Base-by-base conservation (phyloP, 2,888 invertebrate species). In the Orgyia antiqua region DNA sequence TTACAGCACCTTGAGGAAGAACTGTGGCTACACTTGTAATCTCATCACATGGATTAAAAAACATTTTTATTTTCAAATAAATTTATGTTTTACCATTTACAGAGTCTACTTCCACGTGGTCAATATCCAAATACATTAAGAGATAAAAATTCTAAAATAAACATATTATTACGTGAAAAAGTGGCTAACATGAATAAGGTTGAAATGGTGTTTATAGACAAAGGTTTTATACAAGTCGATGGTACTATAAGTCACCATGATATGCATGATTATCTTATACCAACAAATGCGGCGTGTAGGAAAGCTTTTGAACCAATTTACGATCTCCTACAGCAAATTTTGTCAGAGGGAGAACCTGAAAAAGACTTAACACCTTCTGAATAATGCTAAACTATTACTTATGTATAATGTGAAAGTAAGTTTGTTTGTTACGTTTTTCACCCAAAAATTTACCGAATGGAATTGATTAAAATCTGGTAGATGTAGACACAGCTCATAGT, bases 201-300 rank as follows among this genome's bases (percentile, higher is more conserved):
- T 31, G 94, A 94, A 80, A 89, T 93, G 60, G 91, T 96, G 23
- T 80, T 89, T 43, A 92, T 94, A 57, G 95, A 95, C 60, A 92
- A 93, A 60, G 93, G 93, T 26, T 89, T 94, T 47, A 86, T 94
- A 32, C 93, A 93, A 71, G 88, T 88, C 26, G 93, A 93, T 79
- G 93, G 94, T 2, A 90, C 91, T 24, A 95, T 97, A 36, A 94
- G 93, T 65, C 95, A 94, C 64, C 93, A 93, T 61, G 96, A 97
- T 68, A 94, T 97, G 94, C 93, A 94, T 66, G 97, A 97, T 76
- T 97, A 95, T 75, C 89, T 96, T 28, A 93, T 95, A 63, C 88
- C 96, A 37, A 96, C 95, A 1, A 93, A 94, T 75, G 89, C 92
- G 28, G 97, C 96, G 31, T 95, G 95, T 72, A 89, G 91, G 60